Base-by-base conservation (phyloP, 2,888 invertebrate species). In the Volucella inflata region DNA sequence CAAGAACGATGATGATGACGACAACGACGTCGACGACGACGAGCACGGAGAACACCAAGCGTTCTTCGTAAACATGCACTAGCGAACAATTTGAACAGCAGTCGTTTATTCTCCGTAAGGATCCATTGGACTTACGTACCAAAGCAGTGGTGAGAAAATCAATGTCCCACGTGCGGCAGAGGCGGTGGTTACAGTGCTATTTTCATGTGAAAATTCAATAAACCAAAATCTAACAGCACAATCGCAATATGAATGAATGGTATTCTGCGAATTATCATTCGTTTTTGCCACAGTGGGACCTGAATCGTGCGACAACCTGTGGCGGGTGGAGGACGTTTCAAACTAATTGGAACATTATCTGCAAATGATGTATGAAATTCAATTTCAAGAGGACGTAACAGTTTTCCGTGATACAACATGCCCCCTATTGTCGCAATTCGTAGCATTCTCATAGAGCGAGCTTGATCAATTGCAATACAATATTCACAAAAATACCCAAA, bases 311-410 rank as follows among this genome's bases (percentile, higher is more conserved):
- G 87, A 87, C 74, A 82, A 82, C 82, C 81, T 87, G 87, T 46
- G 65, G 87, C 82, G 87, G 87, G 82, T 87, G 87, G 82, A 82
- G 77, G 72, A 82, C 68, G 65, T 87, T 87, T 87, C 87, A 78
- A 78, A 87, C 87, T 87, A 87, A 87, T 87, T 87, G 82, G 87
- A 87, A 87, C 87, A 87, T 70, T 85, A 85, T 85, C 85, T 81
- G 21, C 65, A 77, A 84, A 71, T 71, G 75, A 79, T 79, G 65
- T 79, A 79, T 74, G 67, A 30, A 30, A 30, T 30, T 30, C 30
- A 0, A 30, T 30, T 30, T 30, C 30, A 30, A 6, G 6, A 6
- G 6, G 30, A 6, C 30, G 30, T 30, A 30, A 30, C 0, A 6
- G 30, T 30, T 30, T 53, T 68, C 30, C 44, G 46, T 21, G 51